These are phyloP conservation scores for Helobdella robusta DNA, from an alignment of 2,888 invertebrate genomes.

Conservation along the genomic window DNA sequence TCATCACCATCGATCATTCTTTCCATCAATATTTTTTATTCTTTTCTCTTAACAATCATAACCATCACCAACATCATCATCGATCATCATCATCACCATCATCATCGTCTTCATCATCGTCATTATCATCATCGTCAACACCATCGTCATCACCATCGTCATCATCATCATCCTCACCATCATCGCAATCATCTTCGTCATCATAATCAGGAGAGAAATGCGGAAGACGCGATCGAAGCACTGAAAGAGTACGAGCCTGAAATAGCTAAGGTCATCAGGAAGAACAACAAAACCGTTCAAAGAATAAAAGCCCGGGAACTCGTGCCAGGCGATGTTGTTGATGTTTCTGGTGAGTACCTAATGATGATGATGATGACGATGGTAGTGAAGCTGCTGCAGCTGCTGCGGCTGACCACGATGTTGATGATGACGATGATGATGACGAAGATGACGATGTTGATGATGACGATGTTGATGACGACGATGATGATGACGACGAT, in stretches of 20 bases:
- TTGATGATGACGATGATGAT: not conserved
- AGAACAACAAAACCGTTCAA: conserved; percentile 91
- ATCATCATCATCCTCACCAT: no score
- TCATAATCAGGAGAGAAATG: conserved; percentile 98
- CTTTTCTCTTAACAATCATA: no score
- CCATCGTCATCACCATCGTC: no score
- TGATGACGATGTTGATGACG: not conserved
- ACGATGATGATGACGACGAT: not conserved
- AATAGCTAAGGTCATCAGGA: conserved; percentile 91
- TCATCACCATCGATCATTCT: no score
- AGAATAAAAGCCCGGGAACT: conserved; percentile 93
- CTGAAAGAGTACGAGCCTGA: conserved; percentile 99
- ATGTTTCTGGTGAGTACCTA: conserved; percentile 63
- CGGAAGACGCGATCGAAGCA: conserved; percentile 99
- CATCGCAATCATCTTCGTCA: no score
- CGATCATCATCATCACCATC: no score
- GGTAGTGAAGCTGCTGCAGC: not conserved
- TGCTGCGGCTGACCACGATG: not conserved
- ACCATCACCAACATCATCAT: no score
- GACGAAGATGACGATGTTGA: not conserved
- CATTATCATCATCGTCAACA: no score
- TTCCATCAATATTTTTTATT: no score
- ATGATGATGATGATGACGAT: not conserved
- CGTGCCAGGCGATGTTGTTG: conserved; percentile 96
- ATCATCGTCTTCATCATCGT: no score